Evolutionary conservation across 1,140 invertebrate species (phyloP).

Genomic region (Neodiprion fabricii): DNA sequence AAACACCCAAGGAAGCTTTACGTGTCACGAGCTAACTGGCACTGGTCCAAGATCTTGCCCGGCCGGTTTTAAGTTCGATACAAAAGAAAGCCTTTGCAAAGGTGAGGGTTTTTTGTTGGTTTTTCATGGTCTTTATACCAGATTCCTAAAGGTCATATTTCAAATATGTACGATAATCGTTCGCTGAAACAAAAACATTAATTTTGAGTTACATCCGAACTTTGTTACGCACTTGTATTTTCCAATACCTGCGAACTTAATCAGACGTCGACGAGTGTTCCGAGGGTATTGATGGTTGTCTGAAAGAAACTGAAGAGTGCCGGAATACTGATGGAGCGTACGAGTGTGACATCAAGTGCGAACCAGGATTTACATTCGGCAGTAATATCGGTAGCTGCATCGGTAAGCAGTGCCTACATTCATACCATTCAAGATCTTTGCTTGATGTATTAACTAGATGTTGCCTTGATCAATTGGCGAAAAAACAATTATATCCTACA

Average conservation of each 20-base stretch:
- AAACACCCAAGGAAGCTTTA: constrained; percentile 73
- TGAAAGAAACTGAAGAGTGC: constrained; percentile 58
- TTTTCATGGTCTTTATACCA: not conserved
- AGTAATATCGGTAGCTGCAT: constrained; percentile 58
- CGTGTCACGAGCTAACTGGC: constrained; percentile 65
- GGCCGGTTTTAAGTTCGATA: constrained; percentile 72
- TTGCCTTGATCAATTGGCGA: not conserved
- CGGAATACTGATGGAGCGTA: constrained; percentile 64
- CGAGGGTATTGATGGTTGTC: constrained; percentile 52
- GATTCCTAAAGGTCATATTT: not conserved
- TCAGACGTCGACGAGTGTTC: constrained; percentile 68
- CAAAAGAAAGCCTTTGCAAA: constrained; percentile 62
- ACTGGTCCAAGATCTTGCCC: constrained; percentile 67
- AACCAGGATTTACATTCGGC: constrained; percentile 71
- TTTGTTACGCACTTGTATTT: constrained; percentile 1
- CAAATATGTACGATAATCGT: not conserved
- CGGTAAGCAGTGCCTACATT: constrained; percentile 52
- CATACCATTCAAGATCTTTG: not conserved
- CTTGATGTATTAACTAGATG: not conserved
- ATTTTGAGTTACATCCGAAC: not conserved
- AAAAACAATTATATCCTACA: not conserved
- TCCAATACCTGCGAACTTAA: constrained; percentile 7
- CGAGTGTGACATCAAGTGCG: constrained; percentile 66
- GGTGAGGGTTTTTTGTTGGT: constrained; percentile 51
- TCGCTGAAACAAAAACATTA: constrained; percentile 5